phyloP scores from a whole-genome alignment of 2,888 invertebrate species.

The Caenorhabditis angaria region DNA sequence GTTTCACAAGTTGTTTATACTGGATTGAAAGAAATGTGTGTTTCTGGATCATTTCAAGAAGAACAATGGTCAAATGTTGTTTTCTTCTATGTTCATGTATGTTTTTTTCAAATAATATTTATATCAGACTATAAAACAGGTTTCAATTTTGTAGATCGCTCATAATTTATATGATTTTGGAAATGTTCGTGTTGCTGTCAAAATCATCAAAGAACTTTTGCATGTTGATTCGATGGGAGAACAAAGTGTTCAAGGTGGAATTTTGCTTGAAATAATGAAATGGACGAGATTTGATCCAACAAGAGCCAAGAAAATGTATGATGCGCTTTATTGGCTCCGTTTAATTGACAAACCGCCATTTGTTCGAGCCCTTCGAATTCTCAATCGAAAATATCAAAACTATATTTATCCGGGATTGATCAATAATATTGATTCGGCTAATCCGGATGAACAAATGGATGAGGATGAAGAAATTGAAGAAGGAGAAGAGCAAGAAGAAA shows the following conservation, averaged over 20 bases:
- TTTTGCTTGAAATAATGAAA: slow-evolving; percentile 17
- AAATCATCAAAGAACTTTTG: slow-evolving; percentile 16
- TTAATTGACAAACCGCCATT: slow-evolving; percentile 7
- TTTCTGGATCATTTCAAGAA: slow-evolving; percentile 11
- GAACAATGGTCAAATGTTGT: slow-evolving; percentile 23
- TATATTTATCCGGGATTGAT: not conserved
- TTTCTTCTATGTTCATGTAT: slow-evolving; percentile 28
- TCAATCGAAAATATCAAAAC: not conserved
- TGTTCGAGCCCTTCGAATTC: not conserved
- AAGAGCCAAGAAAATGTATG: slow-evolving; percentile 15
- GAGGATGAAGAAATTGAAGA: not conserved
- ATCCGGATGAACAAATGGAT: not conserved
- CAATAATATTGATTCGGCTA: slow-evolving; percentile 16
- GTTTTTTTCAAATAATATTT: not conserved
- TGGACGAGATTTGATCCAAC: slow-evolving; percentile 13
- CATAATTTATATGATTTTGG: slow-evolving; percentile 7
- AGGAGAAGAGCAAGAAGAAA: too few species aligned
- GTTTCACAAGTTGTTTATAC: slow-evolving; percentile 19
- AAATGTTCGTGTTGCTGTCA: not conserved
- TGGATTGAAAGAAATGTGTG: slow-evolving; percentile 15
- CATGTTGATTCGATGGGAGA: slow-evolving; percentile 22
- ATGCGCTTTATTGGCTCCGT: slow-evolving; percentile 22
- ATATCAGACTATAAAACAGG: not conserved
- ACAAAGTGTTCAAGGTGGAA: slow-evolving; percentile 20
- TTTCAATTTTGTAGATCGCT: slow-evolving; percentile 14